Percentiles rank a stretch among this genome's conserved stretches.
Conservation (phyloP, 2,797 vertebrate species). For the Peromyscus attwateri region DNA sequence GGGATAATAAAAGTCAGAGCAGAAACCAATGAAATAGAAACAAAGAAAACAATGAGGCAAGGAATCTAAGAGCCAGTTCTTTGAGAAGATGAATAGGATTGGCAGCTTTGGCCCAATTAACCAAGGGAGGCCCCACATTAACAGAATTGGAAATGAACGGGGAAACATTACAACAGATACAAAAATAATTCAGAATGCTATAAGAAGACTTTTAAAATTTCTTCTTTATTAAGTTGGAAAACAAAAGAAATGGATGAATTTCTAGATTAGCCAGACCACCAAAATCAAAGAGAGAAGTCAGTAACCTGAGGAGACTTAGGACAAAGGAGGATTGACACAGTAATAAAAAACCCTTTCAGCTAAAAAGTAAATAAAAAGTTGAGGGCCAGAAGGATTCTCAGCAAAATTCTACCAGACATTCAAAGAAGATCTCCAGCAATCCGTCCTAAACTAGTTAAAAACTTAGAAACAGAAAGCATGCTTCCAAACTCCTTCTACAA, state of each 20-base stretch:
- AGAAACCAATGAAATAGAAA: neutral
- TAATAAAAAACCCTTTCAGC: neutral
- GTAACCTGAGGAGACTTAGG: neutral
- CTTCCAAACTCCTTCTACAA: neutral
- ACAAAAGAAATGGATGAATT: neutral
- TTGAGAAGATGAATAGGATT: neutral
- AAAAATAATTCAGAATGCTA: neutral
- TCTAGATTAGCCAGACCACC: neutral
- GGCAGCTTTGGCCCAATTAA: neutral
- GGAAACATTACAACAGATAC: neutral
- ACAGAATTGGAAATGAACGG: neutral
- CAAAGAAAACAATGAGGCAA: neutral
- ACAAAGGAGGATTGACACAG: neutral
- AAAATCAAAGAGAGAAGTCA: neutral
- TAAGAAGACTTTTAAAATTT: neutral
- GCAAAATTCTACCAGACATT: neutral
- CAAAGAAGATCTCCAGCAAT: neutral
- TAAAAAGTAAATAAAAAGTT: neutral
- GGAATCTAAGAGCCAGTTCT: neutral
- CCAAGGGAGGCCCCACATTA: neutral
- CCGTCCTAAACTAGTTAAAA: neutral
- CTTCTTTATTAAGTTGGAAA: neutral
- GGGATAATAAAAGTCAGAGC: neutral
- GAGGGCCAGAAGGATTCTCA: neutral
- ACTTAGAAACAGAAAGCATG: neutral